Conservation (phyloP, 23 tunicate genomes). For the Trididemnum nubilum region DNA sequence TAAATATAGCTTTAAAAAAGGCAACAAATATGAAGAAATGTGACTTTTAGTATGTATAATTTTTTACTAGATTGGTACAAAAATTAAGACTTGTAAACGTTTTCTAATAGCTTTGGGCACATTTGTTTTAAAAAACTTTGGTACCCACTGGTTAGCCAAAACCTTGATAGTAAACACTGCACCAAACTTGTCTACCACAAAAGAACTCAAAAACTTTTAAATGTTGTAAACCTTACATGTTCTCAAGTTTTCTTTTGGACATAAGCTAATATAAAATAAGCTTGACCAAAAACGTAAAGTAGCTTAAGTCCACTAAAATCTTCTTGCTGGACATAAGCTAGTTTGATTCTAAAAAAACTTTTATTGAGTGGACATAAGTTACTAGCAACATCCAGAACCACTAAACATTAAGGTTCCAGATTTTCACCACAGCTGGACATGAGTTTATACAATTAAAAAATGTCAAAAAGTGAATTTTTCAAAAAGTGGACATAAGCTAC, state of each 20-base stretch:
- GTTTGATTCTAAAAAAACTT: background rate
- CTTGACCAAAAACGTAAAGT: background rate
- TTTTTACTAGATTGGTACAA: no score
- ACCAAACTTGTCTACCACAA: no score
- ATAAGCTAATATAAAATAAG: background rate
- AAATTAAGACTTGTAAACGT: no score
- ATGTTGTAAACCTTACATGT: no score
- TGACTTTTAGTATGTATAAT: no score
- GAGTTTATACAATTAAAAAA: background rate
- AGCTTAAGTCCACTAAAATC: background rate
- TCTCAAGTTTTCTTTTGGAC: background rate
- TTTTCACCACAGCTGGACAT: background rate
- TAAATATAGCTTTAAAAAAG: no score
- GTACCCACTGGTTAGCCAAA: no score
- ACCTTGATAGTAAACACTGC: no score
- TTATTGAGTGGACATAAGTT: background rate
- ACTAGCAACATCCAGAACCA: background rate
- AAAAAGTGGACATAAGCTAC: background rate
- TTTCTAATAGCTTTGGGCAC: no score
- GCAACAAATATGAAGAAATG: no score
- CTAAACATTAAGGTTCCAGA: background rate
- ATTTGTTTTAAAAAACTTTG: no score
- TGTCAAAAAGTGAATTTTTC: background rate
- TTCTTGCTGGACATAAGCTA: background rate
- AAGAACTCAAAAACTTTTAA: no score